Percentiles rank a stretch among this genome's conserved stretches.
Conservation (phyloP, 2,888 invertebrate genomes). For the Dromius quadrimaculatus region DNA sequence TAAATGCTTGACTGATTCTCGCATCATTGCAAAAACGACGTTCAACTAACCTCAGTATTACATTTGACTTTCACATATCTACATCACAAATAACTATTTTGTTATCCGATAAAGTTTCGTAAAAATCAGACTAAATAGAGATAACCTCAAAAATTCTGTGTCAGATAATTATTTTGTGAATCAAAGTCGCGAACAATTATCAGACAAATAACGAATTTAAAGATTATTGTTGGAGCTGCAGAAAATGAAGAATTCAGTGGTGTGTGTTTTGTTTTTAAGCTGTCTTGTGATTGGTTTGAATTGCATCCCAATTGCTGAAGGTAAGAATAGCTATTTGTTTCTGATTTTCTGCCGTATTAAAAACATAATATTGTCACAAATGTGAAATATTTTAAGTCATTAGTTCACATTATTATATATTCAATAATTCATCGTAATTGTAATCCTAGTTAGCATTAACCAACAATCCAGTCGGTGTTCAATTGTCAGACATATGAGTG, state of each 20-base stretch:
- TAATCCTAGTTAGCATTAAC: no score
- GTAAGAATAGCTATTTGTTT: no score
- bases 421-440: no score
- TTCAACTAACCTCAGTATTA: constrained; percentile 20
- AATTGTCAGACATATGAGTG: no score
- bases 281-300: background rate
- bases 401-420: no score
- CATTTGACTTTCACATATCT: constrained; percentile 4
- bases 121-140: constrained; percentile 2
- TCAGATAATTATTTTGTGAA: background rate
- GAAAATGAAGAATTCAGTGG: background rate
- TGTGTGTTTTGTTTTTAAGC: constrained; percentile 7
- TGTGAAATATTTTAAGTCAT: no score
- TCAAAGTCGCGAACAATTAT: background rate
- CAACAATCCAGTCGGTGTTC: no score
- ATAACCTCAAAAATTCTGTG: constrained; percentile 16
- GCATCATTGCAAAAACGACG: background rate
- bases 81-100: constrained; percentile 12
- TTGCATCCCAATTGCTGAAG: background rate
- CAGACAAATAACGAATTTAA: background rate
- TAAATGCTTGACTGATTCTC: background rate
- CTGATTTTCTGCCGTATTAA: no score
- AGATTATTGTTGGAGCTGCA: background rate
- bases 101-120: background rate
- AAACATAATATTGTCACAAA: no score